phyloP scores from a whole-genome alignment of 2,888 invertebrate genomes.

The Caenorhabditis virilis region DNA sequence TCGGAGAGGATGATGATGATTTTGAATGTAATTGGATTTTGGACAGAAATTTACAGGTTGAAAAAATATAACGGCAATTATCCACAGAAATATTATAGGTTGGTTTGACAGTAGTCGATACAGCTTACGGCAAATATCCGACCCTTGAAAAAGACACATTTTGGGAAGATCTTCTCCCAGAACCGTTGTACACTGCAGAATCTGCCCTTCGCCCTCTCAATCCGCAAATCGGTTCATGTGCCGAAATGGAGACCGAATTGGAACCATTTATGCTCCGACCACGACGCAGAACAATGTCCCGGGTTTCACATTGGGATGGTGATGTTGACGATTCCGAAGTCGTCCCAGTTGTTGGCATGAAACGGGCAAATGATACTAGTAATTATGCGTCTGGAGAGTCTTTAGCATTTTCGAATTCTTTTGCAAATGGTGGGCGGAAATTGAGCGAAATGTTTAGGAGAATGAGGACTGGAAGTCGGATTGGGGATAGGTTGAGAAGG shows the following conservation, averaged over 20 bases:
- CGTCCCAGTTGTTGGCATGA: slow-evolving; percentile 41
- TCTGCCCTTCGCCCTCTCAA: slow-evolving; percentile 58
- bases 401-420: slow-evolving; percentile 40
- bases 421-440: slow-evolving; percentile 31
- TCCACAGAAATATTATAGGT: slow-evolving; percentile 38
- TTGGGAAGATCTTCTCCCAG: slow-evolving; percentile 57
- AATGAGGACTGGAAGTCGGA: slow-evolving; percentile 33
- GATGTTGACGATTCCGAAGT: slow-evolving; percentile 46
- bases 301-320: slow-evolving; percentile 33
- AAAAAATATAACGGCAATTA: not conserved
- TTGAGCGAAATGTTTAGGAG: slow-evolving; percentile 42
- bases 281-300: slow-evolving; percentile 30
- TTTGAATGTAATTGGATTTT: slow-evolving; percentile 65
- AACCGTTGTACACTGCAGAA: slow-evolving; percentile 64
- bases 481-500: slow-evolving; percentile 23
- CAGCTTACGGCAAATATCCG: slow-evolving; percentile 55
- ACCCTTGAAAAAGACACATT: slow-evolving; percentile 51
- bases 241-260: slow-evolving; percentile 50
- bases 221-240: slow-evolving; percentile 64
- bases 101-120: slow-evolving; percentile 62
- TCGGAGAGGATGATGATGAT: slow-evolving; percentile 64
- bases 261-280: slow-evolving; percentile 57
- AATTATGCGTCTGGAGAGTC: slow-evolving; percentile 43
- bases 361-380: slow-evolving; percentile 26
- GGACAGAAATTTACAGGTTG: slow-evolving; percentile 59